phyloP scores from a whole-genome alignment of 2,797 vertebrate genomes.

The Balearica regulorum region DNA sequence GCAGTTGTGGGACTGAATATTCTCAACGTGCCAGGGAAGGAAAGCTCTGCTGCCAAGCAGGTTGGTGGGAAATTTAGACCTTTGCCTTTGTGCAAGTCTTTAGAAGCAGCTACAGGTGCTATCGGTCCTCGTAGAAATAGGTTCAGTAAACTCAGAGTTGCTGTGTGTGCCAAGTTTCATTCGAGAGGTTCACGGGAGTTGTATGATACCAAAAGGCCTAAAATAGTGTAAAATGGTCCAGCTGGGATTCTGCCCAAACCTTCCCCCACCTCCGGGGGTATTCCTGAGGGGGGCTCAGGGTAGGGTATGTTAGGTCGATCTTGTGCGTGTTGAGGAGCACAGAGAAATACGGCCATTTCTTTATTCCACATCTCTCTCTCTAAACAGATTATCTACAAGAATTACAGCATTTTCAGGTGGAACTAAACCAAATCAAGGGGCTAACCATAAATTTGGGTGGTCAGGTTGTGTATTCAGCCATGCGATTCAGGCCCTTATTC shows the following conservation, averaged over 20 bases:
- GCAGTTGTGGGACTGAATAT: not conserved
- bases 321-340: not conserved
- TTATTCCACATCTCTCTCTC: not conserved
- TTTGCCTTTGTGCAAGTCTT: not conserved
- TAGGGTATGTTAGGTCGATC: rapidly evolving
- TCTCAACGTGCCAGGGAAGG: not conserved
- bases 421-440: not conserved
- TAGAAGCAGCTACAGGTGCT: rapidly evolving
- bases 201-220: not conserved
- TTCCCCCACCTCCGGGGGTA: rapidly evolving
- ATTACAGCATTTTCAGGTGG: not conserved
- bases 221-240: not conserved
- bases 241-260: not conserved
- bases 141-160: not conserved
- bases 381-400: not conserved
- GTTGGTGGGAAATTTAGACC: not conserved
- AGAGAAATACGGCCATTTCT: rapidly evolving
- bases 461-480: rapidly evolving
- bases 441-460: not conserved
- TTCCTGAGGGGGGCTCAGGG: not conserved
- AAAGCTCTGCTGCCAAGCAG: not conserved
- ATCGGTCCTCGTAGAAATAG: rapidly evolving
- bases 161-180: not conserved
- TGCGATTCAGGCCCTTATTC: not conserved
- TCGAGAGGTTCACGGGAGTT: not conserved